Evolutionary conservation across 2,113 vertebrate species (phyloP).

Genomic region (Nematolebias whitei): DNA sequence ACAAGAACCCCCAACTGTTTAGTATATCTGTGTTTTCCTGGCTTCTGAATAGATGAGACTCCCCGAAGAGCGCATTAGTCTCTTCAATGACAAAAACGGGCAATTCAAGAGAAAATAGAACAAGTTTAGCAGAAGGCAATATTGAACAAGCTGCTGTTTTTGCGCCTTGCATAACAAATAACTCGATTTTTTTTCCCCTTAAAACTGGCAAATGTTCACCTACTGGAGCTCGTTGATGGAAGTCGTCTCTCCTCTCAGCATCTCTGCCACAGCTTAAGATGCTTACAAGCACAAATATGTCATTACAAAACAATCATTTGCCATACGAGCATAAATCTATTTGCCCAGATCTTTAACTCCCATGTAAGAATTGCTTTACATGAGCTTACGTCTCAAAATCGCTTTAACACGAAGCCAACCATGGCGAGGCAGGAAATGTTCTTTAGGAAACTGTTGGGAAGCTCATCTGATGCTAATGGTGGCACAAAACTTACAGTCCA

Average conservation of each 20-base stretch:
- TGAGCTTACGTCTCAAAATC: conserved; percentile 9
- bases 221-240: conserved; percentile 5
- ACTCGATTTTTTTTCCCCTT: conserved; percentile 4
- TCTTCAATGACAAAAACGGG: conserved; percentile 59
- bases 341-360: conserved; percentile 24
- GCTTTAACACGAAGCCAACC: not conserved
- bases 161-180: conserved; percentile 16
- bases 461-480: not conserved
- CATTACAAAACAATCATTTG: conserved; percentile 16
- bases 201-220: conserved; percentile 11
- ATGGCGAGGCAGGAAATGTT: not conserved
- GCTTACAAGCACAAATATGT: conserved; percentile 18
- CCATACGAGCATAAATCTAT: conserved; percentile 14
- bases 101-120: conserved; percentile 46
- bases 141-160: conserved; percentile 38
- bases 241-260: conserved; percentile 11
- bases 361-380: conserved; percentile 36
- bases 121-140: conserved; percentile 41
- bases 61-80: conserved; percentile 62
- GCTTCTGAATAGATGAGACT: conserved; percentile 38
- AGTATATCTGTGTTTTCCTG: conserved; percentile 30
- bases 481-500: no score
- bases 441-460: not conserved
- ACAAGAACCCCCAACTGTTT: conserved; percentile 18
- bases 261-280: not conserved